Percentiles rank a stretch among this genome's conserved stretches.
Evolutionary conservation across 1,140 invertebrate species (phyloP).

Genomic region (Ylistrum balloti): DNA sequence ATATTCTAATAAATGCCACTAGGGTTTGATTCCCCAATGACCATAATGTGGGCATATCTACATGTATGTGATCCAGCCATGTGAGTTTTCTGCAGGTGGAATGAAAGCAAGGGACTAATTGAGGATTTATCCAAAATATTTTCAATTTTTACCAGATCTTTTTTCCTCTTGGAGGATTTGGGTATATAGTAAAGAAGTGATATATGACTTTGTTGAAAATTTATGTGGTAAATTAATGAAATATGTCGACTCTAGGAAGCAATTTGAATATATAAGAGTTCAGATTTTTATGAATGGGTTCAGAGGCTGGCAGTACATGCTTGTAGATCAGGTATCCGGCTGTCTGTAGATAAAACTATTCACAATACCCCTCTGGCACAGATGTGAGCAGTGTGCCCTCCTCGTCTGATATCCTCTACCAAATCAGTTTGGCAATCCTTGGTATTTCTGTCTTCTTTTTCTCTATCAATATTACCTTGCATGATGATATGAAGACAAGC

Average conservation of each 20-base stretch:
- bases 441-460: not conserved
- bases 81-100: no score
- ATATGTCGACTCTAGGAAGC: not conserved
- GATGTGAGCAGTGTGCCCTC: not conserved
- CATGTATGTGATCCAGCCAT: no score
- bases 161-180: no score
- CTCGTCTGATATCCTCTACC: not conserved
- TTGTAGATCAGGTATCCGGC: not conserved
- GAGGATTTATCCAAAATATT: no score
- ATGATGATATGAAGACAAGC: constrained; percentile 18
- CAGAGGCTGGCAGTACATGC: not conserved
- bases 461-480: constrained; percentile 34
- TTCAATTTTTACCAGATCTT: no score
- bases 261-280: not conserved
- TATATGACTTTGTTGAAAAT: no score
- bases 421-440: not conserved
- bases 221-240: not conserved
- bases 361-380: constrained; percentile 22
- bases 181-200: no score
- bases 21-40: no score
- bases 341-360: not conserved
- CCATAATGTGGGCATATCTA: no score
- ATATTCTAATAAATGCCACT: no score
- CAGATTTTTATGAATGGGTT: not conserved
- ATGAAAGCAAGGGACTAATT: no score